phyloP scores from a whole-genome alignment of 2,113 vertebrate species.

The Paradoxurus hermaphroditus region DNA sequence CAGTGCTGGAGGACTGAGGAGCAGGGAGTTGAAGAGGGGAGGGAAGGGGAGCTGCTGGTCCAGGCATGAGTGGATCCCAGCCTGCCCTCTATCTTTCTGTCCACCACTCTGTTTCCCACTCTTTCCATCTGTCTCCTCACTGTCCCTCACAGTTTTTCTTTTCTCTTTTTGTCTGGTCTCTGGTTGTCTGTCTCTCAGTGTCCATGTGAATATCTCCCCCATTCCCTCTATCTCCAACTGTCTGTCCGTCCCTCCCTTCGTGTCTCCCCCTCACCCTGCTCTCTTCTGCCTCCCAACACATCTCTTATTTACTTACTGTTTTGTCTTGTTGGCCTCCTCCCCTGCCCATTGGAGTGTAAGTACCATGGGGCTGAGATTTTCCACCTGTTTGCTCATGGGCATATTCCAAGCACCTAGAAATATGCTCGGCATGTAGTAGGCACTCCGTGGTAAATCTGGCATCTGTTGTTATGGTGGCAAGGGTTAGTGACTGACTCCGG shows the following conservation, averaged over 20 bases:
- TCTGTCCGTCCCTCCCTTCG: neutral
- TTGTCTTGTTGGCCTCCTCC: neutral
- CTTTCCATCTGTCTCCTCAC: neutral
- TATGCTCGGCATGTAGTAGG: too few relatives aligned
- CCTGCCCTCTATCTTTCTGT: neutral
- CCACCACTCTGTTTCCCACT: neutral
- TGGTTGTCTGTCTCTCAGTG: neutral
- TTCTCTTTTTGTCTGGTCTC: neutral
- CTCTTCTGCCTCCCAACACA: neutral
- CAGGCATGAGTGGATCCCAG: rapidly evolving
- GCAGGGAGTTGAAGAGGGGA: rapidly evolving
- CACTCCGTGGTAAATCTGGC: rapidly evolving
- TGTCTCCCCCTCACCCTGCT: neutral
- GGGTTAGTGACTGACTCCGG: constrained; percentile 11
- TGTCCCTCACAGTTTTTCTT: neutral
- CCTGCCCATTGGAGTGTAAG: neutral
- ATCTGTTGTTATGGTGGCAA: neutral
- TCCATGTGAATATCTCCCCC: neutral
- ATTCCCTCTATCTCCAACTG: neutral
- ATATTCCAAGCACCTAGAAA: neutral
- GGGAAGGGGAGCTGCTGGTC: too few relatives aligned
- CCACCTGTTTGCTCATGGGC: neutral
- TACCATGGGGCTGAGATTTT: neutral
- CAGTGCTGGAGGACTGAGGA: too few relatives aligned
- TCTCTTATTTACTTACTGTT: neutral